Conservation (phyloP, 2,113 vertebrate genomes). For the Rhinolophus ferrumequinum region DNA sequence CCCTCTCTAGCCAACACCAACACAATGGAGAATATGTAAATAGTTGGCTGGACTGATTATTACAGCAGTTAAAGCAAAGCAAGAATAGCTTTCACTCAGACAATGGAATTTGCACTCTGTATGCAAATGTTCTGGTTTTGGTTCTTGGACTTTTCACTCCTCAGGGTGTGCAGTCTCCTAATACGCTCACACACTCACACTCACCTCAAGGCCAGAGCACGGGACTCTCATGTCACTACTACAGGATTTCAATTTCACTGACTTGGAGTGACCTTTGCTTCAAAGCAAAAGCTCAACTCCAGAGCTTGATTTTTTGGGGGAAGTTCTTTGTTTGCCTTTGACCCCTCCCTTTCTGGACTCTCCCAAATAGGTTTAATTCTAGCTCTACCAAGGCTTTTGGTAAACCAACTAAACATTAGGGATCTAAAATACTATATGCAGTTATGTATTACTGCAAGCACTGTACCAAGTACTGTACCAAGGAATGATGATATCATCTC, state of each 20-base stretch:
- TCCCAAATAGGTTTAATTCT: constrained; percentile 35
- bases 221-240: constrained; percentile 2
- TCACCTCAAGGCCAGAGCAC: constrained; percentile 7
- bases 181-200: background rate
- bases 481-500: background rate
- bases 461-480: background rate
- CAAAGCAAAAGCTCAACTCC: constrained; percentile 53
- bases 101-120: constrained; percentile 80
- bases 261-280: constrained; percentile 70
- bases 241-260: constrained; percentile 77
- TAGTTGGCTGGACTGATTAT: constrained; percentile 79
- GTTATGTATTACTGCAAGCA: background rate
- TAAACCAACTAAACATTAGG: constrained; percentile 17
- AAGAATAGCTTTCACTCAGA: constrained; percentile 75
- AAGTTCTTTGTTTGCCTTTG: constrained; percentile 32
- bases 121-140: constrained; percentile 79
- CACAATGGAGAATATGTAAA: constrained; percentile 84
- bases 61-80: constrained; percentile 76
- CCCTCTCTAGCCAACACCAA: constrained; percentile 81
- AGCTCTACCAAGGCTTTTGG: background rate
- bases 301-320: constrained; percentile 62
- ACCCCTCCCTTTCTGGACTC: background rate
- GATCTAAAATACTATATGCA: background rate
- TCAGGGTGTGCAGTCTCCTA: background rate
- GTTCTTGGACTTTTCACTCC: constrained; percentile 75